A percentile compares a stretch with the other conserved stretches of the same genome.
Conservation (phyloP, 2,888 invertebrate species). For the Pristionchus fissidentatus region DNA sequence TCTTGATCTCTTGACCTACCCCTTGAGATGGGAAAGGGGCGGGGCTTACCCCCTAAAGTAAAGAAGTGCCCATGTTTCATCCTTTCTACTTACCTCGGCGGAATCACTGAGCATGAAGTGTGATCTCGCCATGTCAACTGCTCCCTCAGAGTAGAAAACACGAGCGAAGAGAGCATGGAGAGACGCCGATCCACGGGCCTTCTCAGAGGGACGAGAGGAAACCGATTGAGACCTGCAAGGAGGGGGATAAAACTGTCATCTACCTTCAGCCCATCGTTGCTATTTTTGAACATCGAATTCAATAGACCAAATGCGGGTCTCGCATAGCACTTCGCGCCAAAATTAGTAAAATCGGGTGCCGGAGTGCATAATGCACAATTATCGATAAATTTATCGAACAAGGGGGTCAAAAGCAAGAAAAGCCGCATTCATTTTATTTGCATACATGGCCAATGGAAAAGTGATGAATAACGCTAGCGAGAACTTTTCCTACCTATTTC, state of each 20-base stretch:
- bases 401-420: neutral
- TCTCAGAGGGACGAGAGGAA: constrained; percentile 13
- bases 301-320: too few relatives aligned
- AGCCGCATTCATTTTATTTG: too few relatives aligned
- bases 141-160: constrained; percentile 17
- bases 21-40: too few relatives aligned
- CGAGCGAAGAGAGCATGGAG: constrained; percentile 42
- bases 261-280: neutral
- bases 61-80: neutral
- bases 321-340: too few relatives aligned
- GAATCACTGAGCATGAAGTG: constrained; percentile 45
- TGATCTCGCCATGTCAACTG: constrained; percentile 42
- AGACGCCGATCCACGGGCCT: neutral
- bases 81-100: constrained; percentile 13
- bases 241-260: neutral
- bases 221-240: constrained; percentile 44
- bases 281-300: neutral
- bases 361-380: too few relatives aligned
- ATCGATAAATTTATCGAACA: too few relatives aligned
- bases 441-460: too few relatives aligned
- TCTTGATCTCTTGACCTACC: too few relatives aligned
- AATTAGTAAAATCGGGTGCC: too few relatives aligned
- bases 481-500: too few relatives aligned
- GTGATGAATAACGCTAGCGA: too few relatives aligned
- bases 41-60: too few relatives aligned